A percentile compares a stretch with the other conserved stretches of the same genome.
Evolutionary conservation across 2,888 invertebrate genomes (phyloP).

Genomic region (Drosophila neotestacea): DNA sequence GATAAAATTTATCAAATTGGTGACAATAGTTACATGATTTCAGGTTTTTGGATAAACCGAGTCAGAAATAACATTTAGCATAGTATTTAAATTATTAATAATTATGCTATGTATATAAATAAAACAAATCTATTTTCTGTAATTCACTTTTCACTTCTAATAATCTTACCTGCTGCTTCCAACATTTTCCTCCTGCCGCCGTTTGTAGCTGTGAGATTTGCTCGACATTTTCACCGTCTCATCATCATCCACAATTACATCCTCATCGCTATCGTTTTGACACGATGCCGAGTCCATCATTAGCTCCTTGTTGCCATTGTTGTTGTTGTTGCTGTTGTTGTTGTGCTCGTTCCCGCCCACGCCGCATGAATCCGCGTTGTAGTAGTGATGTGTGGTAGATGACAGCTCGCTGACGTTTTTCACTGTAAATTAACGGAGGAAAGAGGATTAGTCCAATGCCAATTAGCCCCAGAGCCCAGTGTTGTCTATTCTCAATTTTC

Average conservation of each 20-base stretch:
- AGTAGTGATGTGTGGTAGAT: conserved; percentile 84
- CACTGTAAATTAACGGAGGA: conserved; percentile 58
- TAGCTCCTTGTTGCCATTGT: conserved; percentile 76
- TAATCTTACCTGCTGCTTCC: conserved; percentile 78
- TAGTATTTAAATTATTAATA: too few relatives aligned
- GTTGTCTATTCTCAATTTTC: too few relatives aligned
- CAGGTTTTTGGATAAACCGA: too few relatives aligned
- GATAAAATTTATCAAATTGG: too few relatives aligned
- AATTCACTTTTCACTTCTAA: neutral
- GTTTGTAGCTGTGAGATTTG: conserved; percentile 67
- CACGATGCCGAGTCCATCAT: conserved; percentile 79
- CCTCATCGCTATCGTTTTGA: conserved; percentile 85
- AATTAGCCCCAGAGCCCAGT: neutral
- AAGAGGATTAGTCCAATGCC: conserved; percentile 11
- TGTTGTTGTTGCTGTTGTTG: conserved; percentile 50
- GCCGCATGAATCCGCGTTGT: conserved; percentile 84
- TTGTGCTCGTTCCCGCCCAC: conserved; percentile 63
- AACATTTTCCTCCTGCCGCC: conserved; percentile 83
- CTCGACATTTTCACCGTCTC: conserved; percentile 81
- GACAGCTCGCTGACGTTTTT: conserved; percentile 85
- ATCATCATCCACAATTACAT: conserved; percentile 85
- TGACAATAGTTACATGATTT: too few relatives aligned
- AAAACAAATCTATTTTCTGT: neutral
- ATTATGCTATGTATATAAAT: neutral
- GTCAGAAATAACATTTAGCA: too few relatives aligned